Evolutionary conservation across 2,888 invertebrate species (phyloP), one percentile per base, ranked within the genome.

Genomic region (Cephus nigrinus): DNA sequence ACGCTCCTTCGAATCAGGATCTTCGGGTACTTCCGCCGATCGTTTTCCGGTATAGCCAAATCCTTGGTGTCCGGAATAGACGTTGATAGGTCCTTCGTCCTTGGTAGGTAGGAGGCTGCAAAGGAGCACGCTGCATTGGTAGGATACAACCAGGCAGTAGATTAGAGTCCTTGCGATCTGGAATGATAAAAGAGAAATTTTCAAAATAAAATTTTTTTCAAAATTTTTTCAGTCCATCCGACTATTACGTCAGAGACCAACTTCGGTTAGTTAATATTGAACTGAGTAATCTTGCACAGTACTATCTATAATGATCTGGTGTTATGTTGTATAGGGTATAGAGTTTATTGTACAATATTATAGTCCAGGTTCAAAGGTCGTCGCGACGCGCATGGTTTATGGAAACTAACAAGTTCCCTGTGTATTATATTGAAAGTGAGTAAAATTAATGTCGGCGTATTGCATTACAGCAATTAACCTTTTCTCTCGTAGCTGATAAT

Each of bases 1-100:
- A 40, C 89, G 86, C 73, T 90, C 90, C 68, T 89, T 89, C 1
- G 87, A 86, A 40, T 90, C 90, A 0, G 83, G 80, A 32, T 88
- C 86, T 4, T 86, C 81, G 36, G 83, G 71, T 33, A 71, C 71
- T 15, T 71, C 71, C 68, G 71, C 55, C 2, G 55, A 55, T 23
- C 55, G 55, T 55, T 55, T 55, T 55, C 55, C 55, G 55, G 55
- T 9, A 15, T 55, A 55, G 55, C 55, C 55, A 23, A 55, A 55
- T 55, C 55, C 55, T 55, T 55, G 55, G 55, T 15, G 55, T 55
- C 55, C 55, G 1, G 55, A 23, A 23, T 55, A 55, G 23, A 55
- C 55, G 23, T 23, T 23, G 55, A 55, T 15, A 9, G 55, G 55
- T 23, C 55, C 55, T 23, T 55, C 55, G 23, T 55, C 55, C 23